phyloP scores from a whole-genome alignment of 2,113 vertebrate species.

The Oceanodroma tethys region DNA sequence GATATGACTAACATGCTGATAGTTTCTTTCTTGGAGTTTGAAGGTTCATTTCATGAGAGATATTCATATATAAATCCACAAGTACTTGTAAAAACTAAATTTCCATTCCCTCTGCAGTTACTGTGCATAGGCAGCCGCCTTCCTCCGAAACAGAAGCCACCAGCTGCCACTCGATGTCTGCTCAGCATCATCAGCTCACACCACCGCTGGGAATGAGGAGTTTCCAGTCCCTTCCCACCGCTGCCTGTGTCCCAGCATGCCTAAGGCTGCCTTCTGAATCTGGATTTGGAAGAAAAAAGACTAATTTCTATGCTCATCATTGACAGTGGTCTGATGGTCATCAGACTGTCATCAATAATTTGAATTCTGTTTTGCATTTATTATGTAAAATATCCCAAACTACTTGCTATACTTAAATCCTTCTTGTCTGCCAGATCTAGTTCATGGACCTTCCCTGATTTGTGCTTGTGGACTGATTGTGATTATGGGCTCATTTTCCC shows the following conservation, averaged over 20 bases:
- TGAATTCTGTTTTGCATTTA: background rate
- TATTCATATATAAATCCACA: background rate
- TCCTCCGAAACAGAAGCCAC: background rate
- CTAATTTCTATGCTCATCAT: rapidly evolving
- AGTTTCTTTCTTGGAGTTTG: background rate
- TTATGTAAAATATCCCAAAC: background rate
- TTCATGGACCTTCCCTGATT: background rate
- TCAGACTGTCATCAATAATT: background rate
- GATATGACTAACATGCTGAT: too few relatives aligned
- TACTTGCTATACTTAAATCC: background rate
- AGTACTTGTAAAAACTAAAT: background rate
- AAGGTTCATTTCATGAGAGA: background rate
- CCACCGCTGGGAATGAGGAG: background rate
- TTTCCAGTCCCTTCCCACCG: background rate
- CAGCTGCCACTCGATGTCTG: background rate
- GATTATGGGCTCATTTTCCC: background rate
- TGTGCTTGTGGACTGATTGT: background rate
- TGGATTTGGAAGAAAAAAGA: background rate
- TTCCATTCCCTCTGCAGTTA: background rate
- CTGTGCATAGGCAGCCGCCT: background rate
- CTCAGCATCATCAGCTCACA: background rate
- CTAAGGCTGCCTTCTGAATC: background rate
- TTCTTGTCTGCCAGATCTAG: background rate
- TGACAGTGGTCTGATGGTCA: background rate
- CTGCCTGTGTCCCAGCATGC: background rate